These are phyloP conservation scores for Drosophila gaucha DNA, from an alignment of 2,888 invertebrate species.

Conservation along the genomic window DNA sequence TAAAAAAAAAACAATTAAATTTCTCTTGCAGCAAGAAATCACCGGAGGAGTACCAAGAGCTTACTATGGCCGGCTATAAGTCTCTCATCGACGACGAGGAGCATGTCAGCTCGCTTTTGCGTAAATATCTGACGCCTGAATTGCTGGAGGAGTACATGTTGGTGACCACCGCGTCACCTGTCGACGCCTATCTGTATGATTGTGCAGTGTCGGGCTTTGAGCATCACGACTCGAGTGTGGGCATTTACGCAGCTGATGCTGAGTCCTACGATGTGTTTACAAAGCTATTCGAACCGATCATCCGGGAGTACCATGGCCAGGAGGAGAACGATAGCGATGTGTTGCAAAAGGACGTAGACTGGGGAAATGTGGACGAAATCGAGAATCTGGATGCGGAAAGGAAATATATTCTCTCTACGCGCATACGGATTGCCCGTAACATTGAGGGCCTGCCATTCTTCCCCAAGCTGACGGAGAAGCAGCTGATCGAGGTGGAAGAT, in stretches of 20 bases:
- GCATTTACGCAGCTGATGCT: conserved; percentile 89
- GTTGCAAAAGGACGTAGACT: conserved; percentile 87
- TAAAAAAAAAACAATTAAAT: too few relatives aligned
- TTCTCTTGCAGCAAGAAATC: conserved; percentile 77
- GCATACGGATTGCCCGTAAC: conserved; percentile 88
- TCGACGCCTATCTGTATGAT: conserved; percentile 87
- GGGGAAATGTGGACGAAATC: conserved; percentile 87
- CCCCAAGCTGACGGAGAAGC: conserved; percentile 87
- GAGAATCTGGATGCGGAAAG: conserved; percentile 88
- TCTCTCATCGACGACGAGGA: conserved; percentile 85
- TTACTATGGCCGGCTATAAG: conserved; percentile 86
- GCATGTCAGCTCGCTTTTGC: conserved; percentile 86
- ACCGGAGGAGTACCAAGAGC: conserved; percentile 83
- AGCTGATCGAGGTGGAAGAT: conserved; percentile 87
- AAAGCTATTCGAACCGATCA: conserved; percentile 88
- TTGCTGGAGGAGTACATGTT: conserved; percentile 86
- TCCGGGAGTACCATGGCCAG: conserved; percentile 87
- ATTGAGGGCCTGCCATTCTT: conserved; percentile 88
- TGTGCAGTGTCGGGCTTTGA: conserved; percentile 88
- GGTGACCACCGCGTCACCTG: conserved; percentile 85
- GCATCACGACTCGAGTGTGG: conserved; percentile 88
- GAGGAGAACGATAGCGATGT: conserved; percentile 84
- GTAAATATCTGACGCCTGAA: conserved; percentile 87
- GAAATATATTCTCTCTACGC: conserved; percentile 88
- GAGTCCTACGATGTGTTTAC: conserved; percentile 88